Conservation (phyloP, 2,888 invertebrate genomes). For the Ceratothoa steindachneri region DNA sequence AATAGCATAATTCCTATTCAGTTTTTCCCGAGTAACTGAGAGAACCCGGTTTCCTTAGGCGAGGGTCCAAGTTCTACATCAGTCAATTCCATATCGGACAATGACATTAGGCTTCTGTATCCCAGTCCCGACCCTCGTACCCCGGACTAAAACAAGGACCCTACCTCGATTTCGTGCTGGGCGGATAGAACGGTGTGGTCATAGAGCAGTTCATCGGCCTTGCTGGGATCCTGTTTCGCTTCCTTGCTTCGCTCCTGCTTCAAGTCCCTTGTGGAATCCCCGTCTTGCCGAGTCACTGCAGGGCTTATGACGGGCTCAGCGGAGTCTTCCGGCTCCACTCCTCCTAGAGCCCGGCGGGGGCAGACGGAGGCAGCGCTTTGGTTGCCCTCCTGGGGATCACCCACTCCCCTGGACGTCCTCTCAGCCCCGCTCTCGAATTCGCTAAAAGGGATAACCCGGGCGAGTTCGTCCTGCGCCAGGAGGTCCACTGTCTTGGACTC, state of each 20-base stretch:
- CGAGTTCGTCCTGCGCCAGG: neutral
- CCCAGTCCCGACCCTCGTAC: too few species aligned
- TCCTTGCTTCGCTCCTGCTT: neutral
- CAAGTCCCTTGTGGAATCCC: neutral
- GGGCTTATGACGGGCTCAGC: neutral
- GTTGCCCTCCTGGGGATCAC: neutral
- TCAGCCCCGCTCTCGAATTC: neutral
- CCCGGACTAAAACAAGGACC: too few species aligned
- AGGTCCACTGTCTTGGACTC: neutral
- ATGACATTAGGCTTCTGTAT: too few species aligned
- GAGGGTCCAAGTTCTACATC: too few species aligned
- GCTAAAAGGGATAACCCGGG: too few species aligned
- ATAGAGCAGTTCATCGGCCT: conserved; percentile 27
- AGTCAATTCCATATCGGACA: too few species aligned
- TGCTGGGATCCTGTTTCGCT: neutral
- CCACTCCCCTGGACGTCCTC: neutral
- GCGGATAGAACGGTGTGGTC: conserved; percentile 40
- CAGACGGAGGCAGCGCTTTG: neutral
- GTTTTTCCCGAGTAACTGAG: too few species aligned
- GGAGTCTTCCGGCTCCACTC: neutral
- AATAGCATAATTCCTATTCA: too few species aligned
- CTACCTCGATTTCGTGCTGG: conserved; percentile 33
- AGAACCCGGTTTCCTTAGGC: too few species aligned
- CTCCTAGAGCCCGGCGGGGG: too few species aligned
- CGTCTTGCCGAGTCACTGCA: neutral